Evolutionary conservation across 2,797 vertebrate genomes (phyloP), one percentile per base, ranked within the genome.

Genomic region (Anguilla obscura): DNA sequence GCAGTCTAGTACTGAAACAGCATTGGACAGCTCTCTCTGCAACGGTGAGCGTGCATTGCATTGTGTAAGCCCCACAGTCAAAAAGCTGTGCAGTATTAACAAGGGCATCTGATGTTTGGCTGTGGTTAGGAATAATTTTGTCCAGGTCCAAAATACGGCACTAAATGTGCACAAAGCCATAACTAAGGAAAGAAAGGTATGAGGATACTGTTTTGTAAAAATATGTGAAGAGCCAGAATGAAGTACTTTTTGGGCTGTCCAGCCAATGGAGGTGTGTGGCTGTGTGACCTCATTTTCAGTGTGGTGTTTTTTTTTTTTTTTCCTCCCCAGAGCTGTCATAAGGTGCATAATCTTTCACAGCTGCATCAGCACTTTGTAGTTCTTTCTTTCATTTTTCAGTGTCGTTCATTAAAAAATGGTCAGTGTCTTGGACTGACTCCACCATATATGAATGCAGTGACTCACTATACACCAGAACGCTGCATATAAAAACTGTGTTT

Each of bases 131-230:
- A 79, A 79, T 79, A 40, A 18, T 36, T 79, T 40, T 36, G 21
- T 40, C 74, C 33, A 79, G 33, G 33, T 82, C 45, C 45, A 48
- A 21, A 79, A 82, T 82, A 16, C 36, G 4, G 33, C 16, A 79
- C 16, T 45, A 27, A 14, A 82, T 82, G 79, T 82, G 27, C 40
- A 48, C 21, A 50, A 50, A 82, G 79, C 79, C 79, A 82, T 82
- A 82, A 79, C 50, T 82, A n/a, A 82, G 79, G 45, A 82, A 82
- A 82, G 30, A 14, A 36, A 40, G 7, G 12, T 48, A 4, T 24
- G 10, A 50, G 16, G 45, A 10, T 82, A 9, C 18, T 50, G 45
- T 82, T 82, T 82, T 48, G 6, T 82, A 80, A 45, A 80, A 48
- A 21, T 80, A 45, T 82, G 79, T 24, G n/a, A 24, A 48, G 45